Conservation (phyloP, 1,140 invertebrate species). For the Neodiprion pinetum region DNA sequence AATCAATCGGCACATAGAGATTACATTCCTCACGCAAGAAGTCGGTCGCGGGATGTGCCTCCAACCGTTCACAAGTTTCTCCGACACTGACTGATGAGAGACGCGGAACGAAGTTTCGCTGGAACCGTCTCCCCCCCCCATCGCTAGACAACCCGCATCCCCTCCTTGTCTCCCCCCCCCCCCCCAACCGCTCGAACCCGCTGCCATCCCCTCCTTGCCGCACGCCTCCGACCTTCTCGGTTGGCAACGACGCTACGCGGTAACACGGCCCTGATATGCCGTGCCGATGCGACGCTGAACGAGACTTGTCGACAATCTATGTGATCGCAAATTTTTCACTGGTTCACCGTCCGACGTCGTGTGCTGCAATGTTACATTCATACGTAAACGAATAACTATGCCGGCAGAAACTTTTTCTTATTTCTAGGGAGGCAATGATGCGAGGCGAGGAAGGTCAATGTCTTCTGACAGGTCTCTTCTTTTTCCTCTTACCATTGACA, state of each 20-base stretch:
- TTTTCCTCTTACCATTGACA: no score
- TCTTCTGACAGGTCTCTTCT: no score
- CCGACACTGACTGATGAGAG: constrained; percentile 46
- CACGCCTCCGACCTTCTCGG: not conserved
- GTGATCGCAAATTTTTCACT: not conserved
- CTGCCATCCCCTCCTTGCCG: not conserved
- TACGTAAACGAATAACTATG: no score
- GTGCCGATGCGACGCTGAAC: not conserved
- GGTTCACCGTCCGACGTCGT: not conserved
- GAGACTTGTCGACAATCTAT: not conserved
- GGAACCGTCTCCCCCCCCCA: not conserved
- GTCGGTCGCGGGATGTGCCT: constrained; percentile 27
- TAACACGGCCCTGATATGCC: not conserved
- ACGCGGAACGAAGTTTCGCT: not conserved
- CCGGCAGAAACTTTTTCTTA: no score
- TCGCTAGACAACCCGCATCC: not conserved
- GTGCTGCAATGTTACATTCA: not conserved
- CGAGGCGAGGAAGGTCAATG: no score
- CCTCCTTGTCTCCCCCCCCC: not conserved
- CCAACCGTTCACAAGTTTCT: constrained; percentile 54
- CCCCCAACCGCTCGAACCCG: not conserved
- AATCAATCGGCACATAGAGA: constrained; percentile 43
- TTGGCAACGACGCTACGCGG: constrained; percentile 12
- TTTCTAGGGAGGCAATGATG: no score
- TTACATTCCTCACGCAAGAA: constrained; percentile 53